Evolutionary conservation across 2,797 vertebrate genomes (phyloP).

Genomic region (Poeciliopsis gracilis): DNA sequence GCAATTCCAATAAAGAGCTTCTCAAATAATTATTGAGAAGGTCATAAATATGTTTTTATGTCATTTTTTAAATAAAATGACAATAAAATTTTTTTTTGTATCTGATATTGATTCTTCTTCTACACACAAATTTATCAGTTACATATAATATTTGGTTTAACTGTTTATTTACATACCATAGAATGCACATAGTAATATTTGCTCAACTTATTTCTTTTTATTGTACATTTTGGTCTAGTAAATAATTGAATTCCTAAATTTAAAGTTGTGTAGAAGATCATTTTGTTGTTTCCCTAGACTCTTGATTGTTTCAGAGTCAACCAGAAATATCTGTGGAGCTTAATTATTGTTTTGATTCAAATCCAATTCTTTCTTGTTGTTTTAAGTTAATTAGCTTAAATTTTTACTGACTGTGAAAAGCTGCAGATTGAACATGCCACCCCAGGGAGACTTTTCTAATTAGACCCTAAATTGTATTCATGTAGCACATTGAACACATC

Average conservation of each 20-base stretch:
- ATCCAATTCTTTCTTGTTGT: neutral
- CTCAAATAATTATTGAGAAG: neutral
- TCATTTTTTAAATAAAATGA: neutral
- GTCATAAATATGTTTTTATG: neutral
- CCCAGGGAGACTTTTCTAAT: conserved; percentile 17
- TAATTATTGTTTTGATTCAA: neutral
- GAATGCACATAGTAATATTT: neutral
- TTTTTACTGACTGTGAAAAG: conserved; percentile 12
- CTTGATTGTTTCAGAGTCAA: neutral
- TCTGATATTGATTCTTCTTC: neutral
- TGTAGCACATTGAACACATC: neutral
- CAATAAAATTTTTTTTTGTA: neutral
- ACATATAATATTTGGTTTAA: too few species aligned
- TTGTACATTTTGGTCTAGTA: neutral
- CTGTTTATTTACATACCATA: neutral
- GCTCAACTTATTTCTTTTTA: neutral
- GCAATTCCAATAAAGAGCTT: neutral
- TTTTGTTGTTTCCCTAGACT: neutral
- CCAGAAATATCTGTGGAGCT: neutral
- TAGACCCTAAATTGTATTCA: conserved; percentile 11
- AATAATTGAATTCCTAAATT: neutral
- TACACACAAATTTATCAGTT: too few species aligned
- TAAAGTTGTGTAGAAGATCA: neutral
- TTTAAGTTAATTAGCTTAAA: neutral
- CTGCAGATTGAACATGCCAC: neutral